Conservation (phyloP, 2,797 vertebrate species). For the Falco cherrug region DNA sequence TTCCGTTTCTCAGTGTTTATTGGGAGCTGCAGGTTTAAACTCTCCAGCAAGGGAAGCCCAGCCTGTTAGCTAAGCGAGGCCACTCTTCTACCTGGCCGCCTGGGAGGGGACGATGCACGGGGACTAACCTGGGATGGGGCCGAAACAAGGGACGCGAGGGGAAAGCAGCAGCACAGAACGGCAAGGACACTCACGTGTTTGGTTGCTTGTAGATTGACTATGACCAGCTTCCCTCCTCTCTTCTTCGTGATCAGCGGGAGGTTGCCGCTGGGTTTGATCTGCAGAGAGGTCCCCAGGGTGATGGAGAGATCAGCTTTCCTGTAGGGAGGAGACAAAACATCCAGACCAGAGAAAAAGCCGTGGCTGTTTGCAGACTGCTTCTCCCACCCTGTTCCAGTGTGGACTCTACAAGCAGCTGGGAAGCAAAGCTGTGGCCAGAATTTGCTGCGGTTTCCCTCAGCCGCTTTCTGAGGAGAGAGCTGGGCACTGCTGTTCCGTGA, state of each 20-base stretch:
- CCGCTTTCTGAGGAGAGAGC: background rate
- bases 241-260: constrained; percentile 94
- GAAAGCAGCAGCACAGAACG: background rate
- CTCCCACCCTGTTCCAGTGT: background rate
- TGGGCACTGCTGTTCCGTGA: background rate
- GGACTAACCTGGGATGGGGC: background rate
- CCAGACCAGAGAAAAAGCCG: background rate
- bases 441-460: background rate
- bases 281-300: constrained; percentile 93
- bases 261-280: constrained; percentile 96
- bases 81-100: background rate
- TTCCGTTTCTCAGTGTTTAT: background rate
- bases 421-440: background rate
- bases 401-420: background rate
- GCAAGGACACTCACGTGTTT: constrained; percentile 86
- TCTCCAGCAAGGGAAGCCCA: background rate
- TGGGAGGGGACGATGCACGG: background rate
- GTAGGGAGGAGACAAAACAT: background rate
- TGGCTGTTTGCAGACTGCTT: background rate
- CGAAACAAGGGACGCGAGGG: background rate
- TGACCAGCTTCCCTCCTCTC: constrained; percentile 90
- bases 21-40: background rate
- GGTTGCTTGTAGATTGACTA: constrained; percentile 94
- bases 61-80: background rate
- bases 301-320: constrained; percentile 91